Percentiles rank a stretch among this genome's conserved stretches.
Conservation (phyloP, 2,113 vertebrate species). For the Sus scrofa region T2T-Sscrofa CM000827.6:93158501-93159000, state of each 20-base stretch:
- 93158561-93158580: no score
- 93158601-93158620: no score
- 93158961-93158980: neutral
- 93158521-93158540: no score
- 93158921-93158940: neutral
- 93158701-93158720: neutral
- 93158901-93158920: neutral
- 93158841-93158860: neutral
- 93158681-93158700: neutral
- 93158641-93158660: no score
- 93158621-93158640: no score
- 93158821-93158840: neutral
- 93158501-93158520: no score
- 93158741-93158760: neutral
- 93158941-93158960: neutral
- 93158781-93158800: neutral
- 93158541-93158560: no score
- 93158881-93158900: neutral
- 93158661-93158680: no score
- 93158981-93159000: neutral
- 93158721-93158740: neutral
- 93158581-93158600: no score
- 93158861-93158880: neutral
- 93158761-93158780: neutral
- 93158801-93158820: no score